Evolutionary conservation across 35 echinoderm and acorn worm genomes (phyloP).

Genomic region (Eucidaris tribuloides): DNA sequence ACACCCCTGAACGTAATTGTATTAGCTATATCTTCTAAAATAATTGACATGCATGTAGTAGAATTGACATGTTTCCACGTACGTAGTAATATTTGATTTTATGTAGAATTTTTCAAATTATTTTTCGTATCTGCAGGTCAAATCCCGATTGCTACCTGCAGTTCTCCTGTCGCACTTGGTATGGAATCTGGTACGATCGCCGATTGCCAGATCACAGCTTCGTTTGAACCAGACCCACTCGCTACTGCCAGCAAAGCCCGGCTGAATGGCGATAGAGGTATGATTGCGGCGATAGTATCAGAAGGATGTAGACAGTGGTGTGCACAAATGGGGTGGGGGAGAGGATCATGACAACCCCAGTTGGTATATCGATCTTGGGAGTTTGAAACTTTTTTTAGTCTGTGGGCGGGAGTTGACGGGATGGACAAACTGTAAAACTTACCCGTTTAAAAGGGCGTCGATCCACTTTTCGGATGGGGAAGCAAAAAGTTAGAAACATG

Average conservation of each 20-base stretch:
- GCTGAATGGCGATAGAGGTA: slow-evolving; percentile 30
- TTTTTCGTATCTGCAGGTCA: neutral
- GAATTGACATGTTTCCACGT: neutral
- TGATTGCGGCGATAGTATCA: neutral
- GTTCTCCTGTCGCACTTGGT: neutral
- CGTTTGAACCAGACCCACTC: slow-evolving; percentile 30
- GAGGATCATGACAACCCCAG: neutral
- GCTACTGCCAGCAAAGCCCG: slow-evolving; percentile 22
- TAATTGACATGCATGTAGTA: neutral
- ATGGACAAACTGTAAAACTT: neutral
- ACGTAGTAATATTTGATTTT: neutral
- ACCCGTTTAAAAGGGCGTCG: neutral
- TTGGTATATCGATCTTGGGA: neutral
- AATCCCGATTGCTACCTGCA: neutral
- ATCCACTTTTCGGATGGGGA: no score
- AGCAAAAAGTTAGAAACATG: no score
- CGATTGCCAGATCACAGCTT: slow-evolving; percentile 46
- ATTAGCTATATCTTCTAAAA: neutral
- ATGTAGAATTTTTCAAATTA: neutral
- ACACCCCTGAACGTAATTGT: no score
- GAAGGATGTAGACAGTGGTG: neutral
- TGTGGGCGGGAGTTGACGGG: neutral
- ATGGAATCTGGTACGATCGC: neutral
- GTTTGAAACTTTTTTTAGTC: neutral
- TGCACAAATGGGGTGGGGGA: neutral